Evolutionary conservation across 2,888 invertebrate species (phyloP).

Genomic region (Andrena bicolor): DNA sequence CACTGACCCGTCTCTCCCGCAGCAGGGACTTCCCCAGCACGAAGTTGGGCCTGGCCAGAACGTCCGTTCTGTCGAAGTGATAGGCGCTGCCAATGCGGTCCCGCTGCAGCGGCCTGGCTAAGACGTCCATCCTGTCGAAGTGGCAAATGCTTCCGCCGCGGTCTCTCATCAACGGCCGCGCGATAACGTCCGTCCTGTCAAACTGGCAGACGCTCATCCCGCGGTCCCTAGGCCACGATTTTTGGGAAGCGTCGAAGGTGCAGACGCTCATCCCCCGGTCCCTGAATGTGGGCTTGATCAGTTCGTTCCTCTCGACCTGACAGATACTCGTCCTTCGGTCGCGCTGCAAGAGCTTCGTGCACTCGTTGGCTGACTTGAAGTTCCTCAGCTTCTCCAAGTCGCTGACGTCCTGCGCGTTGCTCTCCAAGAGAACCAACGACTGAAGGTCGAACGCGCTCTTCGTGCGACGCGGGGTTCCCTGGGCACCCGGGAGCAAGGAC

Average conservation of each 20-base stretch:
- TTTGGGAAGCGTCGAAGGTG: slow-evolving; percentile 75
- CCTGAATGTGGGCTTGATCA: slow-evolving; percentile 63
- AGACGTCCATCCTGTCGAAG: slow-evolving; percentile 76
- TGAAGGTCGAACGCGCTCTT: slow-evolving; percentile 95
- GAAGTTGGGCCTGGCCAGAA: slow-evolving; percentile 65
- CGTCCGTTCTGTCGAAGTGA: slow-evolving; percentile 77
- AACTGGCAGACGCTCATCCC: slow-evolving; percentile 79
- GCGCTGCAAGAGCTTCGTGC: slow-evolving; percentile 70
- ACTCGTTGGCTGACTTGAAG: slow-evolving; percentile 46
- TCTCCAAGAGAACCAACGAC: slow-evolving; percentile 88
- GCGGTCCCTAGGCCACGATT: slow-evolving; percentile 73
- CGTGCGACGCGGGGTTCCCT: slow-evolving; percentile 90
- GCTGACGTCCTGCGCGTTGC: slow-evolving; percentile 42
- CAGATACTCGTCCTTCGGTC: slow-evolving; percentile 76
- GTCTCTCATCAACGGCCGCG: slow-evolving; percentile 73
- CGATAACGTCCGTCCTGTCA: slow-evolving; percentile 74
- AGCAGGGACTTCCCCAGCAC: slow-evolving; percentile 44
- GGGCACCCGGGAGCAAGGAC: slow-evolving; percentile 87
- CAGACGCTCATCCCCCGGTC: slow-evolving; percentile 77
- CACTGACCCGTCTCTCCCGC: slow-evolving; percentile 72
- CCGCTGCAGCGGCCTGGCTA: slow-evolving; percentile 74
- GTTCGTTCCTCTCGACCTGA: slow-evolving; percentile 72
- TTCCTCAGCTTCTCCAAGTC: slow-evolving; percentile 61
- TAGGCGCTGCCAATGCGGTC: slow-evolving; percentile 78
- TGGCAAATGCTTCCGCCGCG: slow-evolving; percentile 79